Evolutionary conservation across 2,797 vertebrate genomes (phyloP).

Genomic region (Iguana delicatissima): DNA sequence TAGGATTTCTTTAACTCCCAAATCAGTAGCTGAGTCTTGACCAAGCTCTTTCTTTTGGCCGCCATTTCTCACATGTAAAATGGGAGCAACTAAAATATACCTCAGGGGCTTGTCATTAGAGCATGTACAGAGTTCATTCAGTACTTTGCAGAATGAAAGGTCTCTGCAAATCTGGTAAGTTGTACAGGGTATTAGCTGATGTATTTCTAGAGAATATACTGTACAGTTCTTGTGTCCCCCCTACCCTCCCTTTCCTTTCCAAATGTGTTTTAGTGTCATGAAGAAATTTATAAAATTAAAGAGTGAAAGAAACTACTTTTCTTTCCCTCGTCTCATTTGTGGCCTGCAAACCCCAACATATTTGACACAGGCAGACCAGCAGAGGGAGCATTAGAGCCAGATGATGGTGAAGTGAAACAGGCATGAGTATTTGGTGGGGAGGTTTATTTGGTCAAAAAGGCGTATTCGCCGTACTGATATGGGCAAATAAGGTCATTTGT

Average conservation of each 20-base stretch:
- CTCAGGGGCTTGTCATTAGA: background rate
- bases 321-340: too few species aligned
- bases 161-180: too few species aligned
- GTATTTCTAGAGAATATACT: background rate
- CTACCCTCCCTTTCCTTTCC: too few species aligned
- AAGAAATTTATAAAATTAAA: background rate
- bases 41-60: background rate
- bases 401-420: background rate
- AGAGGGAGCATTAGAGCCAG: background rate
- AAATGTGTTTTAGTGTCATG: background rate
- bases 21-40: background rate
- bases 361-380: background rate
- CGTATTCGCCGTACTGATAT: background rate
- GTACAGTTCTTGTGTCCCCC: background rate
- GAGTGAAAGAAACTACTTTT: background rate
- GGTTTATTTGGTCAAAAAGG: background rate
- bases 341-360: background rate
- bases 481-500: background rate
- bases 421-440: too few species aligned
- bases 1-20: background rate
- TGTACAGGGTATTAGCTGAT: background rate
- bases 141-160: background rate
- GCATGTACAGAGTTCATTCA: background rate
- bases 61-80: background rate
- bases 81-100: background rate